Percentiles rank a stretch among this genome's conserved stretches.
These are phyloP conservation scores for Cataglyphis altisquamis DNA, from an alignment of 2,888 invertebrate genomes.

Conservation along the genomic window DNA sequence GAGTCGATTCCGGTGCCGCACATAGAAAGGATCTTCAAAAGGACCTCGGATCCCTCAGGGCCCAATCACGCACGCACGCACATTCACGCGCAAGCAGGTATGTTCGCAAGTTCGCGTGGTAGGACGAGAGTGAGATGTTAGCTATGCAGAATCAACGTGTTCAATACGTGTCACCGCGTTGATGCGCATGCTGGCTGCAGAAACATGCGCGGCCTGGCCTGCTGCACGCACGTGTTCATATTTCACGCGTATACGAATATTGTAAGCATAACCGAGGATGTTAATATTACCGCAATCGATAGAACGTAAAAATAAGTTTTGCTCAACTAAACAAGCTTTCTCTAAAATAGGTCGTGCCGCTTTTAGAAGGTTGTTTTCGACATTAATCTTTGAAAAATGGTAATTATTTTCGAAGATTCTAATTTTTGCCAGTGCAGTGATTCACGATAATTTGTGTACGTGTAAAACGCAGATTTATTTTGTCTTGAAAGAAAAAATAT, in stretches of 20 bases:
- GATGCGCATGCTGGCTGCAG: constrained; percentile 34
- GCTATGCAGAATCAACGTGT: constrained; percentile 81
- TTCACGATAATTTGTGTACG: constrained; percentile 18
- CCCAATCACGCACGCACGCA: constrained; percentile 68
- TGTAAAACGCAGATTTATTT: neutral
- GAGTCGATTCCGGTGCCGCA: constrained; percentile 71
- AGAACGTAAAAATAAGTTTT: neutral
- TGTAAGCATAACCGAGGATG: neutral
- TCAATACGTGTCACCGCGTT: constrained; percentile 80
- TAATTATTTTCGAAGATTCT: constrained; percentile 39
- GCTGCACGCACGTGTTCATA: constrained; percentile 57
- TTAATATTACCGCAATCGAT: constrained; percentile 5
- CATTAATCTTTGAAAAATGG: constrained; percentile 17
- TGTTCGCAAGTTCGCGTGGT: constrained; percentile 3
- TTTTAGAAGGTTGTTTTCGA: constrained; percentile 33
- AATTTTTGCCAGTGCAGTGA: neutral
- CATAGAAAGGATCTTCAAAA: constrained; percentile 71
- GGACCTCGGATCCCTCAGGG: constrained; percentile 74
- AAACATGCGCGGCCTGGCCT: constrained; percentile 54
- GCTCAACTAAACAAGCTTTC: neutral
- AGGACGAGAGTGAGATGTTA: constrained; percentile 79
- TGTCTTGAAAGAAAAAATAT: neutral
- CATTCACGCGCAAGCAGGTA: constrained; percentile 45
- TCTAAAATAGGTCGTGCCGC: neutral
- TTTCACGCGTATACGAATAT: neutral